Conservation (phyloP, 2,797 vertebrate genomes). For the Epinephelus awoara region DNA sequence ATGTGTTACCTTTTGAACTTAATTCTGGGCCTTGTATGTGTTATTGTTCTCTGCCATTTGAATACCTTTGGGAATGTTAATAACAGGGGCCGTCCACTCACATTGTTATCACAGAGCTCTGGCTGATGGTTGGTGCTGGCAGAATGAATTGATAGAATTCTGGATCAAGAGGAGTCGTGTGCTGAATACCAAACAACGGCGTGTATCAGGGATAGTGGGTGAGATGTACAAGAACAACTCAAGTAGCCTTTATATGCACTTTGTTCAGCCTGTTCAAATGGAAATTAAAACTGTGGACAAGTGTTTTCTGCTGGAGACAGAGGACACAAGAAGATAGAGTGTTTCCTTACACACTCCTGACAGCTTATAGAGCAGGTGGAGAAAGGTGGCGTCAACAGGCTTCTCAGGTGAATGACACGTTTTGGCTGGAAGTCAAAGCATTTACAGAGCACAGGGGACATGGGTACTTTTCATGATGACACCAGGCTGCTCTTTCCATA, state of each 20-base stretch:
- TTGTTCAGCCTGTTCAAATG: conserved; percentile 37
- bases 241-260: conserved; percentile 36
- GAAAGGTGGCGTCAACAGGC: conserved; percentile 39
- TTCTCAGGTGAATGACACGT: conserved; percentile 54
- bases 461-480: conserved; percentile 35
- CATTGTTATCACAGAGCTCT: conserved; percentile 28
- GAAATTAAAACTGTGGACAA: conserved; percentile 55
- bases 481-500: conserved; percentile 6
- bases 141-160: conserved; percentile 45
- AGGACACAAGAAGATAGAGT: conserved; percentile 38
- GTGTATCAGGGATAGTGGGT: conserved; percentile 25
- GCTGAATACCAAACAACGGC: conserved; percentile 37
- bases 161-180: conserved; percentile 40
- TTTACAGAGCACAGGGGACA: conserved; percentile 27
- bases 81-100: conserved; percentile 23
- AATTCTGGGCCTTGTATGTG: not conserved
- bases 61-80: conserved; percentile 26
- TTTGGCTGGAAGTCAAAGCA: conserved; percentile 51
- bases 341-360: conserved; percentile 43
- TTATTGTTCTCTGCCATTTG: conserved; percentile 21
- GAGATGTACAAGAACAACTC: conserved; percentile 30
- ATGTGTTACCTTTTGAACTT: conserved; percentile 11
- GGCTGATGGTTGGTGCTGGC: conserved; percentile 29
- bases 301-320: conserved; percentile 38
- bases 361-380: conserved; percentile 44